A percentile compares a stretch with the other conserved stretches of the same genome.
Evolutionary conservation across 2,797 vertebrate species (phyloP).

Genomic region (Scolopax rusticola): DNA sequence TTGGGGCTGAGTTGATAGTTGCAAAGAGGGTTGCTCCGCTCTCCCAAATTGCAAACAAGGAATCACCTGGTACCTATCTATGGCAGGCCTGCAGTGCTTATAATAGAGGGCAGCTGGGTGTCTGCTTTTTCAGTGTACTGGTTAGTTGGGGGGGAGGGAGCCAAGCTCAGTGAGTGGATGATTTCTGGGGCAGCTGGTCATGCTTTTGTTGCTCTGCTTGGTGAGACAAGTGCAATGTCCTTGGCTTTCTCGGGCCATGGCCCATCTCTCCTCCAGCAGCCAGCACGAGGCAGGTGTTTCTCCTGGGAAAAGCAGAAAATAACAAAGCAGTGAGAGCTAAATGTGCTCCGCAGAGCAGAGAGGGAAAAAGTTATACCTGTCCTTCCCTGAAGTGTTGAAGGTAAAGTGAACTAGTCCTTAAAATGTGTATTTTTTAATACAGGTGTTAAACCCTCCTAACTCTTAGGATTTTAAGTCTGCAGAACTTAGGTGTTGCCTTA

Average conservation of each 20-base stretch:
- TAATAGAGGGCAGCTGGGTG: neutral
- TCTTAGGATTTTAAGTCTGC: neutral
- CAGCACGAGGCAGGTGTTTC: rapidly evolving
- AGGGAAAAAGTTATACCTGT: neutral
- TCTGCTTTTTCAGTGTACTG: neutral
- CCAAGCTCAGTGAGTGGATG: rapidly evolving
- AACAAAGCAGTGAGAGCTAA: neutral
- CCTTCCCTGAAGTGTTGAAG: neutral
- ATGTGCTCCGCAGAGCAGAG: neutral
- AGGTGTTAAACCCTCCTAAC: neutral
- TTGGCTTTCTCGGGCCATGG: neutral
- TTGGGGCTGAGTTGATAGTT: neutral
- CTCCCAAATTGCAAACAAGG: neutral
- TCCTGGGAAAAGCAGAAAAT: neutral
- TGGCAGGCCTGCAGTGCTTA: neutral
- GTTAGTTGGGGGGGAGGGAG: rapidly evolving
- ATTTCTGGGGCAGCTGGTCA: neutral
- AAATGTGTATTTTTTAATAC: neutral
- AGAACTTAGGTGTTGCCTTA: constrained; percentile 28
- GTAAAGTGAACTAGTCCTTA: neutral
- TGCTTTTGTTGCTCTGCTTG: neutral
- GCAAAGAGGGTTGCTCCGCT: neutral
- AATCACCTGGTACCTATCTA: neutral
- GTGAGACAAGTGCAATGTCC: rapidly evolving
- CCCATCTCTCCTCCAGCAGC: neutral